phyloP scores from a whole-genome alignment of 2,888 invertebrate species.

The Agrochola lychnidis region DNA sequence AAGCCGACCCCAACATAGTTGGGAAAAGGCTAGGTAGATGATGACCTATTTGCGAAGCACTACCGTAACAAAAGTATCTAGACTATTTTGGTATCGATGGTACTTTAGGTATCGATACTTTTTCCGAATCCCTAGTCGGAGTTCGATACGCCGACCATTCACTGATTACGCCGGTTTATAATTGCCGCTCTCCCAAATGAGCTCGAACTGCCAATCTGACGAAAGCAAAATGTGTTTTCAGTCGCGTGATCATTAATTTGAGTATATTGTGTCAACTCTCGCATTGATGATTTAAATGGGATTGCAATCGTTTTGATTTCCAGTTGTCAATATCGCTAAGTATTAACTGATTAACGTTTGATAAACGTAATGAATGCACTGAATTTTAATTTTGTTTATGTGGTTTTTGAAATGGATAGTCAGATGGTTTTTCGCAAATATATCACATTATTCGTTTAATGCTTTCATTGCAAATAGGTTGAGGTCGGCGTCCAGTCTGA shows the following conservation, averaged over 20 bases:
- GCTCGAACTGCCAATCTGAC: slow-evolving; percentile 80
- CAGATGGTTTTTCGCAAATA: not conserved
- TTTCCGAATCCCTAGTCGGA: slow-evolving; percentile 57
- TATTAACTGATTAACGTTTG: slow-evolving; percentile 56
- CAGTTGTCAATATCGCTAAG: slow-evolving; percentile 63
- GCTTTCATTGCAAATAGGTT: slow-evolving; percentile 1
- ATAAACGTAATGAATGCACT: slow-evolving; percentile 30
- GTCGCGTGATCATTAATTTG: slow-evolving; percentile 88
- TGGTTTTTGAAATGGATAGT: slow-evolving; percentile 2
- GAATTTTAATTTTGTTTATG: slow-evolving; percentile 17
- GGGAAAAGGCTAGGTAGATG: too few relatives aligned
- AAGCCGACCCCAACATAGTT: too few relatives aligned
- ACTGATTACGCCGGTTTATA: slow-evolving; percentile 87
- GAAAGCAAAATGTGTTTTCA: slow-evolving; percentile 86
- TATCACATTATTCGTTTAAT: not conserved
- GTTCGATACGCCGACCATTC: slow-evolving; percentile 73
- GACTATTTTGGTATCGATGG: not conserved
- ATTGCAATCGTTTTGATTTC: slow-evolving; percentile 68
- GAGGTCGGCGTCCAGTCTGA: not conserved
- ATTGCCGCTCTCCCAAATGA: slow-evolving; percentile 88
- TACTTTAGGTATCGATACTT: slow-evolving; percentile 29
- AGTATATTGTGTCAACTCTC: slow-evolving; percentile 85
- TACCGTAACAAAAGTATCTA: not conserved
- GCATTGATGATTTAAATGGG: slow-evolving; percentile 82
- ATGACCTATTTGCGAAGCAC: not conserved